These are phyloP conservation scores for Jacana jacana DNA, from an alignment of 2,113 vertebrate genomes.

Conservation along the genomic window DNA sequence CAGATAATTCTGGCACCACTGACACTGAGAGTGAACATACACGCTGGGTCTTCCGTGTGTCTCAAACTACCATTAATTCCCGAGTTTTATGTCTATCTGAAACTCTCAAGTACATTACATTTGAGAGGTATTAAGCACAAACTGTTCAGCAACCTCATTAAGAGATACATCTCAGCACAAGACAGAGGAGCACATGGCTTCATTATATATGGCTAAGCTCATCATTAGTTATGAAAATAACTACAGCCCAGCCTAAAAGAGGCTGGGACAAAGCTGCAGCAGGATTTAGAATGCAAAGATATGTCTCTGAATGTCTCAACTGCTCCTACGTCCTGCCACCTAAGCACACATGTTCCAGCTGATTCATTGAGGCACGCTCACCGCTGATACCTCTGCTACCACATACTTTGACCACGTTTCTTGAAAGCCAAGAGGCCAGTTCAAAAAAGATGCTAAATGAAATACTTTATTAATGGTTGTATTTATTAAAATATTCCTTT, in stretches of 20 bases:
- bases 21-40: rapidly evolving
- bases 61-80: not conserved
- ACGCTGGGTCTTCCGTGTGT: not conserved
- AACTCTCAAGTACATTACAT: not conserved
- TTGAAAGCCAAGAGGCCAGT: not conserved
- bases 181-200: not conserved
- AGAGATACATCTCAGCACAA: not conserved
- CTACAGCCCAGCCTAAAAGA: not conserved
- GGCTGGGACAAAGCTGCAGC: not conserved
- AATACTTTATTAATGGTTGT: not conserved
- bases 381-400: not conserved
- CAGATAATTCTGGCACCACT: not conserved
- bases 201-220: not conserved
- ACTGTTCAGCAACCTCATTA: not conserved
- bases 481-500: not conserved
- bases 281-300: not conserved
- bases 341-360: rapidly evolving
- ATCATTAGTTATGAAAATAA: not conserved
- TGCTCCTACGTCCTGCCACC: not conserved
- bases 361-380: not conserved
- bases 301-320: not conserved
- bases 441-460: not conserved
- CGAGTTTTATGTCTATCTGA: not conserved
- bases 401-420: not conserved
- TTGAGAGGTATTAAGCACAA: rapidly evolving